Conservation (phyloP, 1,140 invertebrate genomes). For the Ceratina calcarata region DNA sequence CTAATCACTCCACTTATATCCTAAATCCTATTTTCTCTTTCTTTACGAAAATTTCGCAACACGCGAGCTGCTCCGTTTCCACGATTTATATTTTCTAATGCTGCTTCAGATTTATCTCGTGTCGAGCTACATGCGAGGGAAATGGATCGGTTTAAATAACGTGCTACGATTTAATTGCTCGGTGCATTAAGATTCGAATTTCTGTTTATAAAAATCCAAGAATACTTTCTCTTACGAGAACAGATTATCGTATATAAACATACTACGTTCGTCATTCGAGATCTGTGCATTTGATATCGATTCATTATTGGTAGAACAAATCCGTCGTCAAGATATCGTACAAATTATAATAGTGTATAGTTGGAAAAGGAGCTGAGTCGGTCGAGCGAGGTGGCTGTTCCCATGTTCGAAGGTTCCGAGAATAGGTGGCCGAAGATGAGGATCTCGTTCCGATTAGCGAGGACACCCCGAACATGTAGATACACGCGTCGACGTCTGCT, state of each 20-base stretch:
- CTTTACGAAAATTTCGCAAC: background rate
- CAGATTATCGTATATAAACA: too few relatives aligned
- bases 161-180: background rate
- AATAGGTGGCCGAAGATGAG: slow-evolving; percentile 53
- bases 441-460: slow-evolving; percentile 59
- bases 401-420: slow-evolving; percentile 10
- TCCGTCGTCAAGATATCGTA: too few relatives aligned
- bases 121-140: background rate
- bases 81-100: slow-evolving; percentile 6
- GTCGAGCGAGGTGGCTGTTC: background rate
- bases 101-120: background rate
- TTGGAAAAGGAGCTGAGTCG: too few relatives aligned
- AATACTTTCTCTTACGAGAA: too few relatives aligned
- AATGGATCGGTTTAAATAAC: background rate
- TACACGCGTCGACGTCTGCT: slow-evolving; percentile 44
- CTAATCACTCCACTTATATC: background rate
- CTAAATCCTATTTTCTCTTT: slow-evolving; percentile 11
- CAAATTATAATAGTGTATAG: too few relatives aligned
- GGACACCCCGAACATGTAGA: slow-evolving; percentile 53
- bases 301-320: too few relatives aligned
- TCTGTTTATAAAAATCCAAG: too few relatives aligned
- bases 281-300: too few relatives aligned
- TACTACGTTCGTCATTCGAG: too few relatives aligned
- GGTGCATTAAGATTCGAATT: background rate
- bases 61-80: background rate